Evolutionary conservation across 2,797 vertebrate genomes (phyloP).

Genomic region (Aulostomus chinensis): DNA sequence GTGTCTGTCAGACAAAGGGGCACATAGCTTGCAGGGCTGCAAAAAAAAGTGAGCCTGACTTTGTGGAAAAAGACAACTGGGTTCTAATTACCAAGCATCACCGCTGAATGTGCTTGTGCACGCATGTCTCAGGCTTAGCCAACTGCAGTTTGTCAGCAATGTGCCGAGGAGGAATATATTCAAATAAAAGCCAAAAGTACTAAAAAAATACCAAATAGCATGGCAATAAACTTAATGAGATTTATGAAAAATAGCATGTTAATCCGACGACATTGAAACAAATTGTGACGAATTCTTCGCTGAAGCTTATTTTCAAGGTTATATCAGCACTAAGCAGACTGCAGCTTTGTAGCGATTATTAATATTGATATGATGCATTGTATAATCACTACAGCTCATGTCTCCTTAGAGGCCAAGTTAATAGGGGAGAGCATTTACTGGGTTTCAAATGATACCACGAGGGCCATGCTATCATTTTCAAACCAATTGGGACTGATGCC

Average conservation of each 20-base stretch:
- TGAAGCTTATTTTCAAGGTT: background rate
- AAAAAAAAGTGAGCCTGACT: slow-evolving; percentile 31
- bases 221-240: no score
- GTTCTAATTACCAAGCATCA: slow-evolving; percentile 37
- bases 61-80: slow-evolving; percentile 16
- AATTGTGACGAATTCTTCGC: no score
- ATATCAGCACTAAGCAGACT: background rate
- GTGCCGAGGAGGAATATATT: slow-evolving; percentile 28
- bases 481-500: slow-evolving; percentile 61
- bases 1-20: slow-evolving; percentile 17
- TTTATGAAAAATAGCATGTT: background rate
- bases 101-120: background rate
- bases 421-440: slow-evolving; percentile 35
- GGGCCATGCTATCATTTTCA: slow-evolving; percentile 49
- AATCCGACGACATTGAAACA: no score
- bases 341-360: slow-evolving; percentile 19
- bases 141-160: slow-evolving; percentile 30
- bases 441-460: slow-evolving; percentile 51
- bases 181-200: no score
- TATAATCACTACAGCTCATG: slow-evolving; percentile 12
- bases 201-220: no score
- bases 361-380: slow-evolving; percentile 24
- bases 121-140: slow-evolving; percentile 8
- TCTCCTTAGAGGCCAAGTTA: slow-evolving; percentile 30
- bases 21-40: background rate